A percentile compares a stretch with the other conserved stretches of the same genome.
Conservation (phyloP, 2,888 invertebrate genomes). For the Apoderus coryli region DNA sequence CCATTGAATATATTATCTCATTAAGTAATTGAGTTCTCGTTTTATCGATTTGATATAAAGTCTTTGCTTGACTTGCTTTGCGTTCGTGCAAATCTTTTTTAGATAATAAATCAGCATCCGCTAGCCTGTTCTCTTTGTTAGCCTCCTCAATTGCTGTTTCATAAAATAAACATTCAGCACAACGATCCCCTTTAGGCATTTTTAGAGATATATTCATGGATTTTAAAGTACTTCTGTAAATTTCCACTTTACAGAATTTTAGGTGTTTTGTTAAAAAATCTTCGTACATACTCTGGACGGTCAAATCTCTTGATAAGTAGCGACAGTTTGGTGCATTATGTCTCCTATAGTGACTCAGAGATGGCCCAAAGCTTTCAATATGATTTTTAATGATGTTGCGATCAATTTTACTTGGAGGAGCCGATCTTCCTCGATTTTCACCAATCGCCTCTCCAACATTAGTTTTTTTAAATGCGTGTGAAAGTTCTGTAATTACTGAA, state of each 20-base stretch:
- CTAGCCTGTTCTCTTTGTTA: conserved; percentile 6
- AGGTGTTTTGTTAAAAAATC: conserved; percentile 9
- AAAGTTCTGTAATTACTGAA: conserved; percentile 8
- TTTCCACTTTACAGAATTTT: conserved; percentile 9
- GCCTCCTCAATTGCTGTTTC: conserved; percentile 7
- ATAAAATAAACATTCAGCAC: conserved; percentile 9
- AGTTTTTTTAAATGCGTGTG: conserved; percentile 9
- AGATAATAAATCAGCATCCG: conserved; percentile 7
- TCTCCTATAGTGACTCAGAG: conserved; percentile 9
- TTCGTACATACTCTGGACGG: conserved; percentile 10
- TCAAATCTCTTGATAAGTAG: conserved; percentile 9
- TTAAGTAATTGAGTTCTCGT: neutral
- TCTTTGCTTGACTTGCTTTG: conserved; percentile 9
- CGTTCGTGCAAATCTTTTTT: conserved; percentile 8
- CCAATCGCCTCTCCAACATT: conserved; percentile 8
- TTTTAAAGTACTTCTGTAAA: conserved; percentile 9
- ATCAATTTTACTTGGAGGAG: conserved; percentile 9
- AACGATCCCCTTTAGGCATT: conserved; percentile 11
- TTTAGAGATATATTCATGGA: conserved; percentile 11
- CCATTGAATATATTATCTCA: conserved; percentile 10
- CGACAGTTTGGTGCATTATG: conserved; percentile 9
- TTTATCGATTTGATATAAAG: conserved; percentile 4
- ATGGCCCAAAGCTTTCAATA: conserved; percentile 10
- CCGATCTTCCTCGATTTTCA: conserved; percentile 10
- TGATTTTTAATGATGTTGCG: conserved; percentile 8